These are phyloP conservation scores for Ctena decussata DNA, from an alignment of 2,888 invertebrate genomes.

Conservation along the genomic window DNA sequence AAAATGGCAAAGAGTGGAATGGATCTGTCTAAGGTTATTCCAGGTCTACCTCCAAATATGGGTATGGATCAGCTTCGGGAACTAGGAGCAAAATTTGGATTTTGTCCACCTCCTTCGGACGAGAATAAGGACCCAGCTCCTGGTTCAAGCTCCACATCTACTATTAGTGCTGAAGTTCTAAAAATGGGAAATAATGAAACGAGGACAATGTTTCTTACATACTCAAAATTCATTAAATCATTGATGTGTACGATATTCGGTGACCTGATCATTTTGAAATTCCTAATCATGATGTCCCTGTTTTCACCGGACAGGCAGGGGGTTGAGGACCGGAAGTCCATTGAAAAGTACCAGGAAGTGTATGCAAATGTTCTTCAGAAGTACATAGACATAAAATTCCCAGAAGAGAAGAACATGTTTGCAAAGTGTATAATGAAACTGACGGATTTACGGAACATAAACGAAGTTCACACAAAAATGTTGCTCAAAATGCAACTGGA, in stretches of 20 bases:
- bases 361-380: constrained; percentile 80
- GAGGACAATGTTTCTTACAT: constrained; percentile 80
- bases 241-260: constrained; percentile 79
- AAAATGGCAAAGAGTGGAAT: constrained; percentile 47
- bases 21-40: constrained; percentile 34
- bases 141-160: constrained; percentile 3
- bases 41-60: constrained; percentile 5
- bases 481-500: constrained; percentile 97
- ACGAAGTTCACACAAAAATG: constrained; percentile 96
- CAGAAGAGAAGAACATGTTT: constrained; percentile 79
- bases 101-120: neutral
- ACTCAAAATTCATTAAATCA: constrained; percentile 82
- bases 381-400: constrained; percentile 77
- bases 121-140: neutral
- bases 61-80: neutral
- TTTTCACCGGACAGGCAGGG: constrained; percentile 81
- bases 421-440: constrained; percentile 93
- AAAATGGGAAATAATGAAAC: constrained; percentile 77
- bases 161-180: constrained; percentile 77
- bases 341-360: constrained; percentile 79
- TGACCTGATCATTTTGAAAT: constrained; percentile 81
- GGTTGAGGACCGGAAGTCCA: constrained; percentile 62
- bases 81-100: neutral
- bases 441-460: constrained; percentile 94
- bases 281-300: constrained; percentile 82